Base-by-base conservation (phyloP, 2,797 vertebrate species). In the Epinephelus malabaricus region DNA sequence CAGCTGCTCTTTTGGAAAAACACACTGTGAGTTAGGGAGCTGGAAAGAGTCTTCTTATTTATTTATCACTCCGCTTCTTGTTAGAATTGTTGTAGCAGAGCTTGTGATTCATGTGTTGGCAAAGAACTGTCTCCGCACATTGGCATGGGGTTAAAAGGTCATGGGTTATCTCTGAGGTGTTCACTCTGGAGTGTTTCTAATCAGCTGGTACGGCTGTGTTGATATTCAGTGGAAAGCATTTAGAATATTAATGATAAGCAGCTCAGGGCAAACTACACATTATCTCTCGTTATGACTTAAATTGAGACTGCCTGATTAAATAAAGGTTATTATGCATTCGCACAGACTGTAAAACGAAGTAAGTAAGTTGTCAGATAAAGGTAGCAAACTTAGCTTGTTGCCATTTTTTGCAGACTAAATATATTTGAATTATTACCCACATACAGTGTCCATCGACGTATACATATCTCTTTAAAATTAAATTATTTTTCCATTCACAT, bases 61-160 rank as follows among this genome's bases (percentile, higher is more conserved):
- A 64, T 84, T 55, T n/a, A 23, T 51, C 17, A 46, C 4, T n/a
- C 6, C 1, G 10, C 50, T 76, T 30, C 17, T 59, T 53, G 38
- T 59, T 27, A 21, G 45, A 79, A 23, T 47, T 54, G 17, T 75
- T 81, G 69, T 43, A 73, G 59, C 54, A 51, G 76, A 69, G 66
- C 13, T 54, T 67, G 19, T 54, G 13, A 46, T 64, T 54, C 27
- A n/a, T 13, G 49, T 11, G 38, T 43, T 73, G 53, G 46, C 25
- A 40, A 34, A 71, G 27, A 76, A n/a, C 2, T 34, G 18, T 55
- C 30, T 45, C 13, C 9, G 34, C 23, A 64, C 15, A 17, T 51
- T 54, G 3, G 12, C 30, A 13, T 13, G 38, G 40, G 84, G 60
- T 84, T 89, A 61, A 90, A 91, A 90, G 89, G 91, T 92, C 82